Evolutionary conservation across 2,113 vertebrate species (phyloP).

Genomic region (Syngnathus typhle): DNA sequence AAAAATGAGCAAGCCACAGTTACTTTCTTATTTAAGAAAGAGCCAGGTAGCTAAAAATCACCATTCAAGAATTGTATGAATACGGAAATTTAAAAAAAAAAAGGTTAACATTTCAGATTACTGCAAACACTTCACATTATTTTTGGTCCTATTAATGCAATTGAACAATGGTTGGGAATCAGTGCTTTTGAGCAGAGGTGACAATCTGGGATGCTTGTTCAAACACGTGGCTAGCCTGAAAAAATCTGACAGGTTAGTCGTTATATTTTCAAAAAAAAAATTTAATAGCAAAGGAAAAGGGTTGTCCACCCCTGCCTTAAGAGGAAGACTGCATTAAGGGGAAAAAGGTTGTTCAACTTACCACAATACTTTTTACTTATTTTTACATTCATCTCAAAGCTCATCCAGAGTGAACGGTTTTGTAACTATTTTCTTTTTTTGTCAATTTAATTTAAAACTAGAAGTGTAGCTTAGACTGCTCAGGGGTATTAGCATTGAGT

Average conservation of each 20-base stretch:
- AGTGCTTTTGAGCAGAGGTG: neutral
- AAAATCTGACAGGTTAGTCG: too few relatives aligned
- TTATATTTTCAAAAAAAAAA: too few relatives aligned
- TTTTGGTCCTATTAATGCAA: neutral
- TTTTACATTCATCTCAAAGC: slow-evolving; percentile 50
- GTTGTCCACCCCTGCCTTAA: slow-evolving; percentile 2
- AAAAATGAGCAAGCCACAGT: too few relatives aligned
- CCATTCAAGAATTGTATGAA: too few relatives aligned
- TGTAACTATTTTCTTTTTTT: neutral
- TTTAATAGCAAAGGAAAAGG: neutral
- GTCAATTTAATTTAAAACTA: slow-evolving; percentile 48
- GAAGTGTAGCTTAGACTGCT: slow-evolving; percentile 30
- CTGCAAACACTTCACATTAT: too few relatives aligned
- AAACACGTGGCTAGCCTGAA: neutral
- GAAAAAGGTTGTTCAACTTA: slow-evolving; percentile 31
- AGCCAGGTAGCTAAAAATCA: too few relatives aligned
- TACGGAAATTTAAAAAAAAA: too few relatives aligned
- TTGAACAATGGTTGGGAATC: neutral
- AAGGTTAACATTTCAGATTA: too few relatives aligned
- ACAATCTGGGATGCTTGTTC: neutral
- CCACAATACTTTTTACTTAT: slow-evolving; percentile 48
- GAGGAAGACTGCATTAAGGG: slow-evolving; percentile 44
- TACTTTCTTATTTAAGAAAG: too few relatives aligned
- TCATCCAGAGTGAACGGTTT: slow-evolving; percentile 53
- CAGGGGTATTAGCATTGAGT: slow-evolving; percentile 36